Conservation (phyloP, 2,113 vertebrate genomes). For the Pholis gunnellus region DNA sequence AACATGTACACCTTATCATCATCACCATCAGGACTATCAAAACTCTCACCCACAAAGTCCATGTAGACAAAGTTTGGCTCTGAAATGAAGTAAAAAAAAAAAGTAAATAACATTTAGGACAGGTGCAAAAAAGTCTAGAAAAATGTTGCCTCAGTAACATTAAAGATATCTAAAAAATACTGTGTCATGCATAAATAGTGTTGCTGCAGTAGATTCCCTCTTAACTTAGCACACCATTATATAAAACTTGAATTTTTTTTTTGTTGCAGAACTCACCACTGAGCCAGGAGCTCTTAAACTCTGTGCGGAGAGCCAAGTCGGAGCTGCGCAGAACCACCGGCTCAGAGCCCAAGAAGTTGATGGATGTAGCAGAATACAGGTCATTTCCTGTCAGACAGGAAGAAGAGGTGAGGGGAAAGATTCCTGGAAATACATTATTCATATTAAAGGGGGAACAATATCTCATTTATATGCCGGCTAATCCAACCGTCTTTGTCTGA, state of each 20-base stretch:
- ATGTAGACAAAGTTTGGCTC: constrained; percentile 87
- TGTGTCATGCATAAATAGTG: not conserved
- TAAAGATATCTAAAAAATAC: not conserved
- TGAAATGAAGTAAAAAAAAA: constrained; percentile 62
- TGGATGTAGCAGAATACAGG: constrained; percentile 87
- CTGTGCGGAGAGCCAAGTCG: constrained; percentile 77
- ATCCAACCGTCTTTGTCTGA: not conserved
- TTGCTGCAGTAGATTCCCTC: not conserved
- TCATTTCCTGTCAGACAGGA: constrained; percentile 79
- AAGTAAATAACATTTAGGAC: not conserved
- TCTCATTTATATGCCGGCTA: constrained; percentile 17
- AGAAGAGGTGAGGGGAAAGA: constrained; percentile 42
- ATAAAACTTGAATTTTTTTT: not conserved
- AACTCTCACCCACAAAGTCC: constrained; percentile 83
- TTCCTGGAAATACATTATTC: constrained; percentile 60
- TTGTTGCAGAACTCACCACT: constrained; percentile 76
- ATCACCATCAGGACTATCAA: constrained; percentile 74
- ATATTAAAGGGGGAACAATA: constrained; percentile 37
- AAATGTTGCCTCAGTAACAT: not conserved
- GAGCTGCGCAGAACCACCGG: constrained; percentile 83
- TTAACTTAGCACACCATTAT: not conserved
- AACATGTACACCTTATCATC: constrained; percentile 88
- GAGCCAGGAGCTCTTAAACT: constrained; percentile 85
- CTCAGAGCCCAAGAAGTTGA: constrained; percentile 88
- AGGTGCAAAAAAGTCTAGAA: not conserved